A percentile compares a stretch with the other conserved stretches of the same genome.
Conservation (phyloP, 1,140 invertebrate genomes). For the Calosoma granatense region DNA sequence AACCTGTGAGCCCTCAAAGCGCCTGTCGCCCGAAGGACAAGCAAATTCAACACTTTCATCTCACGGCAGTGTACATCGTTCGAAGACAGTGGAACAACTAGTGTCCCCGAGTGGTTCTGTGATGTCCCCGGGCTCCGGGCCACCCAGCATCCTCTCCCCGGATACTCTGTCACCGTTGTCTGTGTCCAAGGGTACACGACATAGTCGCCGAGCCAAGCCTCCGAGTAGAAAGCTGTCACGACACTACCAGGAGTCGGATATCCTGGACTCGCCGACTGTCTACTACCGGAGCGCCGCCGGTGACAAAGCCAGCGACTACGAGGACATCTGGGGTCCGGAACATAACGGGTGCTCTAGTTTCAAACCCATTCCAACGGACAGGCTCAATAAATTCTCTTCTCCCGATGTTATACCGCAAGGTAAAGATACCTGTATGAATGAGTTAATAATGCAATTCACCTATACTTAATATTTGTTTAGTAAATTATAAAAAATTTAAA, state of each 20-base stretch:
- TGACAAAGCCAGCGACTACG: constrained; percentile 90
- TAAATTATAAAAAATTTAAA: too few species aligned
- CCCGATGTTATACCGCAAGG: constrained; percentile 30
- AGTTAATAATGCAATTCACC: neutral
- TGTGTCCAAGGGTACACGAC: constrained; percentile 24
- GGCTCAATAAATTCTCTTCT: constrained; percentile 22
- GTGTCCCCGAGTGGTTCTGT: constrained; percentile 44
- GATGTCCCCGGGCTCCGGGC: constrained; percentile 41
- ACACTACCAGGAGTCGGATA: constrained; percentile 70
- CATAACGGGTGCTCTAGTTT: constrained; percentile 27
- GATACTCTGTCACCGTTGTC: constrained; percentile 30
- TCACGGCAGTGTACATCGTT: constrained; percentile 35
- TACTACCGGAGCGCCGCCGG: constrained; percentile 79
- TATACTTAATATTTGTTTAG: too few species aligned
- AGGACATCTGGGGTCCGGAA: constrained; percentile 83
- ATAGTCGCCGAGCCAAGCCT: constrained; percentile 35
- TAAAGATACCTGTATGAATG: too few species aligned
- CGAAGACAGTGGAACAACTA: constrained; percentile 33
- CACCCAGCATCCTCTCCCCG: constrained; percentile 40
- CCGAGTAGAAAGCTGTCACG: constrained; percentile 47
- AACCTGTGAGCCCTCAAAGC: constrained; percentile 34
- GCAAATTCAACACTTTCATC: constrained; percentile 40
- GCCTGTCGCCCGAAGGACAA: constrained; percentile 41
- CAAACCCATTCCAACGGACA: constrained; percentile 17
- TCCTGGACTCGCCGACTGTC: constrained; percentile 65